Conservation (phyloP, 2,113 vertebrate species). For the Procapra przewalskii region DNA sequence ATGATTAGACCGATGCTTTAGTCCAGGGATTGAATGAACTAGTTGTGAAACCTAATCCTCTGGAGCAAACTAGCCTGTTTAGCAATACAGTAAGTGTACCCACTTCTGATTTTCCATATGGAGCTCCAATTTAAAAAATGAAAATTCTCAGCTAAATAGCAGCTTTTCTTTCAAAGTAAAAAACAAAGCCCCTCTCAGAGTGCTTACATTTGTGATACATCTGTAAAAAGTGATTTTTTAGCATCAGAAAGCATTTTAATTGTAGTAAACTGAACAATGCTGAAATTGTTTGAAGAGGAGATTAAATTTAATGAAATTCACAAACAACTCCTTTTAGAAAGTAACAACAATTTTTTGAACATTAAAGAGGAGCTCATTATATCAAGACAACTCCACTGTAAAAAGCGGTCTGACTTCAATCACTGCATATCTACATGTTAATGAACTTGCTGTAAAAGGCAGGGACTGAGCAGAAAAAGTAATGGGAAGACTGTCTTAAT, state of each 20-base stretch:
- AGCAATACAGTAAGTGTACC: conserved; percentile 49
- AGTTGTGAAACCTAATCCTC: conserved; percentile 84
- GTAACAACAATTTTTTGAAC: conserved; percentile 87
- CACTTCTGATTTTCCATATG: conserved; percentile 73
- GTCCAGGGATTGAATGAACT: conserved; percentile 50
- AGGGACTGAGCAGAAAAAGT: conserved; percentile 74
- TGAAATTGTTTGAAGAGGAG: conserved; percentile 84
- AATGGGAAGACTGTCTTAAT: conserved; percentile 77
- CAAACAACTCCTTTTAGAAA: conserved; percentile 87
- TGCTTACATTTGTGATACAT: conserved; percentile 76
- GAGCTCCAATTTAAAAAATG: conserved; percentile 76
- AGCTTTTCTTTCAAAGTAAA: conserved; percentile 76
- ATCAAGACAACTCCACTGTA: conserved; percentile 84
- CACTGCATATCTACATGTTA: conserved; percentile 87
- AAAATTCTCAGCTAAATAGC: conserved; percentile 75
- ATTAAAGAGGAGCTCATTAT: conserved; percentile 88
- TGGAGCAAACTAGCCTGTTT: conserved; percentile 50
- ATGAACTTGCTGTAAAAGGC: conserved; percentile 84
- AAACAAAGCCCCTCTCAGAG: conserved; percentile 67
- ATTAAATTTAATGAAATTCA: conserved; percentile 88
- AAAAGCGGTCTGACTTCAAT: conserved; percentile 86
- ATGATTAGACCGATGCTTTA: conserved; percentile 43
- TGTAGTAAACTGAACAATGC: conserved; percentile 85
- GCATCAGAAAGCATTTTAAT: conserved; percentile 81
- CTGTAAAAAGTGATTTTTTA: conserved; percentile 77